These are phyloP conservation scores for Notocelia uddmanniana DNA, from an alignment of 2,888 invertebrate genomes.

Conservation along the genomic window DNA sequence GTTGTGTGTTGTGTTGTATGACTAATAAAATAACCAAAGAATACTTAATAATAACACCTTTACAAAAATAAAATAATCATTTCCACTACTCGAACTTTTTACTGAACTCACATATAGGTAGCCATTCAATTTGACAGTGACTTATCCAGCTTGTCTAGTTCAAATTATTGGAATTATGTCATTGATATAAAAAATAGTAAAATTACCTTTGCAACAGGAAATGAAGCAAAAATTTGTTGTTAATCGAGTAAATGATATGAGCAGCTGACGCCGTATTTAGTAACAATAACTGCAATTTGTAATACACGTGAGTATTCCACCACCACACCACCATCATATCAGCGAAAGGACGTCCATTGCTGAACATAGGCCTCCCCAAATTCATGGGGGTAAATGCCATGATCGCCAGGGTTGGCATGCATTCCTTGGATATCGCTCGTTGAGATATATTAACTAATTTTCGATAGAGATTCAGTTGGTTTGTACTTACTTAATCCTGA, in stretches of 20 bases:
- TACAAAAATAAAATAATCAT: background rate
- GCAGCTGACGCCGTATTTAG: slow-evolving; percentile 4
- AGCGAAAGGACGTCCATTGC: no score
- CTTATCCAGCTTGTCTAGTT: slow-evolving; percentile 14
- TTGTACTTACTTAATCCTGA: background rate
- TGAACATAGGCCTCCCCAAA: no score
- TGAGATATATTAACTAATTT: no score
- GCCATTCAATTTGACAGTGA: slow-evolving; percentile 24
- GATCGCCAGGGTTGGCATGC: no score
- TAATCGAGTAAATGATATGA: slow-evolving; percentile 1
- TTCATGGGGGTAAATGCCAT: no score
- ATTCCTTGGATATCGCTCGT: background rate
- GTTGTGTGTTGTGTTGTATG: no score
- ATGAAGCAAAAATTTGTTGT: slow-evolving; percentile 1
- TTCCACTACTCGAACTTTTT: slow-evolving; percentile 2
- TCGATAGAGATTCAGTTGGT: background rate
- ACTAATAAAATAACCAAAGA: no score
- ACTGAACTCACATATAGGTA: background rate
- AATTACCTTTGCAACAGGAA: slow-evolving; percentile 5
- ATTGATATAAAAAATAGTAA: slow-evolving; percentile 3
- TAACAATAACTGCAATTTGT: background rate
- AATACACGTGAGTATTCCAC: slow-evolving; percentile 11
- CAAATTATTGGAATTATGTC: slow-evolving; percentile 17
- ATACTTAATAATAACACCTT: no score
- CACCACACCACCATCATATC: no score